Conservation (phyloP, 1,140 invertebrate species). For the Apis laboriosa region DNA sequence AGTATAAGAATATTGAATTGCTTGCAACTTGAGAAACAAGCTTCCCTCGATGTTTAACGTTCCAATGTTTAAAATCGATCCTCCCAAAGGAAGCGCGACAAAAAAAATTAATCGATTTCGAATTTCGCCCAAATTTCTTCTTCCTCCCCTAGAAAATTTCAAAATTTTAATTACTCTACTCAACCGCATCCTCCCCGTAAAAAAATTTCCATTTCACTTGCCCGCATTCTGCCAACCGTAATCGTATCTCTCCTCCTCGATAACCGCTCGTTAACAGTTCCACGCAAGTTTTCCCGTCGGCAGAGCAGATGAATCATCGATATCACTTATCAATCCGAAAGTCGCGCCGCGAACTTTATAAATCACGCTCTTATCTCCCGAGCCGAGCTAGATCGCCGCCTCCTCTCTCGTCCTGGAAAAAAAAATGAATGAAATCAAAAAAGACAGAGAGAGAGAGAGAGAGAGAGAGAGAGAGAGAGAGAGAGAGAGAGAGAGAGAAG, state of each 20-base stretch:
- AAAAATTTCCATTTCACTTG: neutral
- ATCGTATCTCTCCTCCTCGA: neutral
- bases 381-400: neutral
- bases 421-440: neutral
- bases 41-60: too few species aligned
- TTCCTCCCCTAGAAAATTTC: too few species aligned
- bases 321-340: conserved; percentile 17
- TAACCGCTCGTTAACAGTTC: neutral
- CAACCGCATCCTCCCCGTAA: neutral
- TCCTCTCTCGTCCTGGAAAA: neutral
- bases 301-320: conserved; percentile 17
- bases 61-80: too few species aligned
- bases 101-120: too few species aligned
- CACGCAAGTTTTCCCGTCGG: neutral
- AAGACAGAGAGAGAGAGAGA: too few species aligned
- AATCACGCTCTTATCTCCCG: conserved; percentile 17
- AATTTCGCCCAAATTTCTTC: too few species aligned
- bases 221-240: neutral
- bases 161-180: rapidly evolving
- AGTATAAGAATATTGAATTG: too few species aligned
- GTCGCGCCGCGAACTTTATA: neutral
- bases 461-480: too few species aligned
- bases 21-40: too few species aligned
- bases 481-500: too few species aligned
- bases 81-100: too few species aligned